Evolutionary conservation across 1,140 invertebrate species (phyloP), one percentile per base, ranked within the genome.

Genomic region (Xylocopa sonorina): DNA sequence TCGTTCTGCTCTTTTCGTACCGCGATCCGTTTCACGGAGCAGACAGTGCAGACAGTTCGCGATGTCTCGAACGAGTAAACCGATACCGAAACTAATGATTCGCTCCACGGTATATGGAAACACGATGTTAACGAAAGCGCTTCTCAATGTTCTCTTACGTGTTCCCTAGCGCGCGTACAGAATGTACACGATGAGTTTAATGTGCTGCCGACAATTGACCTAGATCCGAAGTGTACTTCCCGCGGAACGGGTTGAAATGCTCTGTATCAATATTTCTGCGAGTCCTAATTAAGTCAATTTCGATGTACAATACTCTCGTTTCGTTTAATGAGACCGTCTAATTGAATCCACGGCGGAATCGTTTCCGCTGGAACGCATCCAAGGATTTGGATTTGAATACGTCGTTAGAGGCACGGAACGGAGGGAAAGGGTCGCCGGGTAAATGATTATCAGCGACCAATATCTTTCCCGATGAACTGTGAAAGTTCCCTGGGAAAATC

Each of bases 91-190:
- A 43, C 64, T 64, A 50, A 41, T 41, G 24, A 53, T 67, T 62
- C 68, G 64, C 60, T 76, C 62, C 43, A 50, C 55, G 50, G 53
- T 69, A 68, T 68, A 84, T 73, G 74, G 67, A 78, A 75, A 83
- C 78, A 62, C 53, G 29, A 27, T 48, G 63, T 57, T 43, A 43
- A 41, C 3, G 66, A 41, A 74, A 71, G 75, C 78, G 53, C 68
- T 60, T n/a, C 48, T 50, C 72, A 46, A n/a, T 43, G 62, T 48
- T 41, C 50, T 24, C 43, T 53, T 58, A 27, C 18, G 43, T n/a
- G n/a, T 16, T 69, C 80, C 18, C 46, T 5, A n/a, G n/a, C n/a
- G n/a, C n/a, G n/a, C n/a, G n/a, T n/a, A n/a, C n/a, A 21, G 29
- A 34, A 78, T 58, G 68, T 62, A 57, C 38, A 55, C 24, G 24